These are phyloP conservation scores for Centropristis striata DNA, from an alignment of 2,113 vertebrate species.

Conservation along the genomic window DNA sequence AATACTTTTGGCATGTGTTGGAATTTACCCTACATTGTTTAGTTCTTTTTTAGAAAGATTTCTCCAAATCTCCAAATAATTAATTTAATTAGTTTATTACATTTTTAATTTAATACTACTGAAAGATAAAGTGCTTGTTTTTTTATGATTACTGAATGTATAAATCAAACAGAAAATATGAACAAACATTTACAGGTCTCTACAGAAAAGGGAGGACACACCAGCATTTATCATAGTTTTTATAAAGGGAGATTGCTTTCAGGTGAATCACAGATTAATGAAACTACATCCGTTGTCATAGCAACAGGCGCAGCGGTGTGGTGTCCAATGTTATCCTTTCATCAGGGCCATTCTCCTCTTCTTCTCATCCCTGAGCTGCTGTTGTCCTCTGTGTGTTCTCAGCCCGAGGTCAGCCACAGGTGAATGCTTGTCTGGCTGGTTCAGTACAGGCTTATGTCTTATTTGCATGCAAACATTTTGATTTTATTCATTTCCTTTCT, in stretches of 20 bases:
- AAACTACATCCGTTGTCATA: conserved; percentile 53
- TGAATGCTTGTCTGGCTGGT: conserved; percentile 38
- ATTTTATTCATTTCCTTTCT: conserved; percentile 36
- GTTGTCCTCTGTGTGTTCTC: conserved; percentile 38
- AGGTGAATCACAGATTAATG: conserved; percentile 42
- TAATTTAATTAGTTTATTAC: too few species aligned
- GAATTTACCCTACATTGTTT: neutral
- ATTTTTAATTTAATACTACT: neutral
- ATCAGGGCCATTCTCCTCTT: conserved; percentile 58
- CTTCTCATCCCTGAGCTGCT: conserved; percentile 33
- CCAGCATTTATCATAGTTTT: neutral
- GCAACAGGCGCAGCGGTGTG: conserved; percentile 46
- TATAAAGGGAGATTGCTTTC: conserved; percentile 27
- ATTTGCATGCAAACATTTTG: conserved; percentile 43
- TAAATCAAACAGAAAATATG: neutral
- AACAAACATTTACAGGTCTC: neutral
- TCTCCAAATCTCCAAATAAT: too few species aligned
- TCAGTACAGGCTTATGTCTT: neutral
- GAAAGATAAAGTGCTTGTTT: neutral
- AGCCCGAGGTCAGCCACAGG: conserved; percentile 60
- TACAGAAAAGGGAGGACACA: neutral
- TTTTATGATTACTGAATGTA: neutral
- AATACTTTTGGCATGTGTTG: neutral
- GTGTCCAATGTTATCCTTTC: conserved; percentile 66
- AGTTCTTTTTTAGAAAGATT: neutral